A percentile compares a stretch with the other conserved stretches of the same genome.
Conservation (phyloP, 2,888 invertebrate genomes). For the Trilocha varians region DNA sequence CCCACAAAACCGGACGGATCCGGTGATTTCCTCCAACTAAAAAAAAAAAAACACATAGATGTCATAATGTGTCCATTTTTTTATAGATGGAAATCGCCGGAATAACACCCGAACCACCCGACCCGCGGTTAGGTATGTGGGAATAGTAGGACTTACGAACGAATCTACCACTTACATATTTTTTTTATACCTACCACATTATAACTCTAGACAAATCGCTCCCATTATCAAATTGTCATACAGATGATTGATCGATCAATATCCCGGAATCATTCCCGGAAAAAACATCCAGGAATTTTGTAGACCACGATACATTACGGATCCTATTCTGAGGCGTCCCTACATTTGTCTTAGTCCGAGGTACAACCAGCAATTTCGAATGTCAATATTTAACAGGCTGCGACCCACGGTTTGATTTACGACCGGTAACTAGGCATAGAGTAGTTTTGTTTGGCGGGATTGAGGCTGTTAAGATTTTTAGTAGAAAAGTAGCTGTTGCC, state of each 20-base stretch:
- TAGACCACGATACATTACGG: constrained; percentile 1
- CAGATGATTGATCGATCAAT: background rate
- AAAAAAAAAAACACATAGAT: too few relatives aligned
- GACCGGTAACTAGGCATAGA: too few relatives aligned
- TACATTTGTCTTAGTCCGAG: constrained; percentile 9
- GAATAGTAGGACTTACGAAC: too few relatives aligned
- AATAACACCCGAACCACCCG: too few relatives aligned
- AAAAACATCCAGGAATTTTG: background rate
- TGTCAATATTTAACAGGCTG: constrained; percentile 10
- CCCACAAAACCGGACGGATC: too few relatives aligned
- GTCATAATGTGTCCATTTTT: too few relatives aligned
- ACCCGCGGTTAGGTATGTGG: too few relatives aligned
- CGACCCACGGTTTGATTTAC: background rate
- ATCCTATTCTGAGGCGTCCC: background rate
- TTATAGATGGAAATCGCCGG: too few relatives aligned
- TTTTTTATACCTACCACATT: too few relatives aligned
- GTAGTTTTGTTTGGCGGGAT: background rate
- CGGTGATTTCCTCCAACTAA: too few relatives aligned
- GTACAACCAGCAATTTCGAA: constrained; percentile 5
- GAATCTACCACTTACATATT: too few relatives aligned
- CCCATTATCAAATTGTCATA: background rate
- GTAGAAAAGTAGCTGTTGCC: too few relatives aligned
- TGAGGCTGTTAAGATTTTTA: background rate
- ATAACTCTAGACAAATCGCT: background rate
- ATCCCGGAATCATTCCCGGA: background rate